Conservation (phyloP, 2,888 invertebrate genomes). For the Tortrix viridana region DNA sequence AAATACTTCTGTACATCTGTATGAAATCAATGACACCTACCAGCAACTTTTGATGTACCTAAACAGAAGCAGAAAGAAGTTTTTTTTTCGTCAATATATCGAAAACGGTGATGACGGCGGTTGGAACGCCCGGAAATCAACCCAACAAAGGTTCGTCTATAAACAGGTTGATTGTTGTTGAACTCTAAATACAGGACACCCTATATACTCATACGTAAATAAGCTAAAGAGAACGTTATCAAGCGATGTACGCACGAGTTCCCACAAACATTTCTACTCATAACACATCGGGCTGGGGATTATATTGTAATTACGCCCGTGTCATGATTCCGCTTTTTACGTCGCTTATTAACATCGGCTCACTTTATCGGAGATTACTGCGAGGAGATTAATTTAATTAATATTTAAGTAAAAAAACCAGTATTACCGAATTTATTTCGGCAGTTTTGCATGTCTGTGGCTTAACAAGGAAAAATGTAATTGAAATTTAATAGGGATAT, state of each 20-base stretch:
- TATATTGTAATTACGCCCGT: slow-evolving; percentile 69
- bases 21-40: no score
- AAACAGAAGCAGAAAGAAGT: no score
- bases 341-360: slow-evolving; percentile 52
- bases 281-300: slow-evolving; percentile 57
- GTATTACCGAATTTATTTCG: neutral
- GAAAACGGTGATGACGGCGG: no score
- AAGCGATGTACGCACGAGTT: slow-evolving; percentile 50
- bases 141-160: no score
- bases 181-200: no score
- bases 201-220: no score
- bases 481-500: neutral
- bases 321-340: slow-evolving; percentile 51
- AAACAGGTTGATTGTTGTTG: no score
- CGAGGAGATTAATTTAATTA: slow-evolving; percentile 8
- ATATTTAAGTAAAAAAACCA: neutral
- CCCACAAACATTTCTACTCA: slow-evolving; percentile 53
- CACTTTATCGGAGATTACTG: slow-evolving; percentile 48
- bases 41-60: no score
- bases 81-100: no score
- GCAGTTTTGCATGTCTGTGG: neutral
- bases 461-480: neutral
- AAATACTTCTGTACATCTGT: no score
- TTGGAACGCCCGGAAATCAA: no score
- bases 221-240: neutral